phyloP scores from a whole-genome alignment of 2,888 invertebrate genomes.

The Nomada fabriciana region DNA sequence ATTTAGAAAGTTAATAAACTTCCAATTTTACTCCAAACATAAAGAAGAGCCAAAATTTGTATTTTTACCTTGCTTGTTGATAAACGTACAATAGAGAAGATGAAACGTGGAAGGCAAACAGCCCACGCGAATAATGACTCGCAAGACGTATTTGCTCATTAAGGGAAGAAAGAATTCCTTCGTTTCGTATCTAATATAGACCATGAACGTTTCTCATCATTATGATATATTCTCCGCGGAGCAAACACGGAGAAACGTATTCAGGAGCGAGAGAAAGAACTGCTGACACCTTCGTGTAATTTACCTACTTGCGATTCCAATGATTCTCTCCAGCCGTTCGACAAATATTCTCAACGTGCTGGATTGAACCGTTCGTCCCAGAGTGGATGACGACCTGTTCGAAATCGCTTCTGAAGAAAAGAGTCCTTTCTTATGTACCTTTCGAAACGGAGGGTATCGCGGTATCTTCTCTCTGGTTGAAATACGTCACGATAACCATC shows the following conservation, averaged over 20 bases:
- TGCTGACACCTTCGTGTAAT: constrained; percentile 19
- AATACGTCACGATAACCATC: constrained; percentile 42
- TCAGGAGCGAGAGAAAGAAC: constrained; percentile 24
- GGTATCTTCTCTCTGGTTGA: constrained; percentile 15
- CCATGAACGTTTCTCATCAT: constrained; percentile 10
- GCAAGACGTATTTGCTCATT: constrained; percentile 52
- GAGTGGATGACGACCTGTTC: constrained; percentile 11
- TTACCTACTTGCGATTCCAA: not conserved
- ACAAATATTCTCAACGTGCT: not conserved
- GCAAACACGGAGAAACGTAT: constrained; percentile 37
- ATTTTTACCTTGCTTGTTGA: not conserved
- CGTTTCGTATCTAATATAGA: constrained; percentile 32
- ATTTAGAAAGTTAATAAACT: too few relatives aligned
- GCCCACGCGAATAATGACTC: constrained; percentile 27
- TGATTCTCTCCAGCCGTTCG: not conserved
- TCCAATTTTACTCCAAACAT: too few relatives aligned
- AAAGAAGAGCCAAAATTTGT: too few relatives aligned
- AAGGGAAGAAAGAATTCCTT: constrained; percentile 36
- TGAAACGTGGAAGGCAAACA: not conserved
- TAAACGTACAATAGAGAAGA: not conserved
- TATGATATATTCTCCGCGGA: not conserved
- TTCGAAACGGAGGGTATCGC: constrained; percentile 4
- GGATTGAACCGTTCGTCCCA: constrained; percentile 8
- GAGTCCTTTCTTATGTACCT: not conserved
- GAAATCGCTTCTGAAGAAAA: too few relatives aligned